Conservation (phyloP, 2,888 invertebrate genomes). For the Priapulus caudatus region DNA sequence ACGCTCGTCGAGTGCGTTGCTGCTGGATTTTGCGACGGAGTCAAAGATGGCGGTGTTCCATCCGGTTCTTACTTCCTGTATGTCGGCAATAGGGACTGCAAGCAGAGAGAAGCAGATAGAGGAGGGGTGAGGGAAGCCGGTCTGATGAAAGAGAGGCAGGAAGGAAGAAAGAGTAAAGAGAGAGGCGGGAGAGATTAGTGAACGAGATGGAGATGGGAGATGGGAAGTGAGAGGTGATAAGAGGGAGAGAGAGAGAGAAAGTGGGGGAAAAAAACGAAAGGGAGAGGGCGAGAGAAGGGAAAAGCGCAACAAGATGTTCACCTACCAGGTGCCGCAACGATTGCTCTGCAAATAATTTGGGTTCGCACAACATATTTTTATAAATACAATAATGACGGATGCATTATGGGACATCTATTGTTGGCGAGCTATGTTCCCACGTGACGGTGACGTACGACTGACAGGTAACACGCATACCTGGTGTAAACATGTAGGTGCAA, state of each 20-base stretch:
- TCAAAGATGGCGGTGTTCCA: not conserved
- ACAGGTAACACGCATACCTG: too few species aligned
- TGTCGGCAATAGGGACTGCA: not conserved
- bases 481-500: too few species aligned
- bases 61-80: not conserved
- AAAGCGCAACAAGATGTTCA: too few species aligned
- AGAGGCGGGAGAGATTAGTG: not conserved
- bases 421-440: too few species aligned
- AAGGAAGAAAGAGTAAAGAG: not conserved
- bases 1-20: not conserved
- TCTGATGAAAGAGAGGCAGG: not conserved
- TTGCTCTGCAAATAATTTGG: too few species aligned
- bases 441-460: too few species aligned
- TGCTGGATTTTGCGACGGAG: not conserved
- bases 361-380: too few species aligned
- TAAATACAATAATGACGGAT: too few species aligned
- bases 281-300: too few species aligned
- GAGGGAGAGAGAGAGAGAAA: not conserved
- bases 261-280: too few species aligned
- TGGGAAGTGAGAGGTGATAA: not conserved
- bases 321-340: too few species aligned
- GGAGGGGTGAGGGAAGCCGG: not conserved
- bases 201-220: not conserved
- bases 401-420: too few species aligned
- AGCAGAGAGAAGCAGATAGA: not conserved